Evolutionary conservation across 2,113 vertebrate species (phyloP), one percentile per base, ranked within the genome.

Genomic region (Atlantisia rogersi): DNA sequence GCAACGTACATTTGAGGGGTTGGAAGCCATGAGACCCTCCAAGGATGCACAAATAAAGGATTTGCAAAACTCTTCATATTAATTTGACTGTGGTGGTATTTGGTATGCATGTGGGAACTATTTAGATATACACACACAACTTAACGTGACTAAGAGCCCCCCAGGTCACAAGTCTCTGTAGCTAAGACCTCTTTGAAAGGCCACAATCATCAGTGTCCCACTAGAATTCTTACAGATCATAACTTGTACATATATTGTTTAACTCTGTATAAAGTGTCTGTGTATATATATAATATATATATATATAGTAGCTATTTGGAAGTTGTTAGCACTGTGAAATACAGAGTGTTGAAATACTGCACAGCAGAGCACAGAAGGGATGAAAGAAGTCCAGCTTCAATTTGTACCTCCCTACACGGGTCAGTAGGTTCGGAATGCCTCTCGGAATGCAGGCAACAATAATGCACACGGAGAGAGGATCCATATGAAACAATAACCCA

Each of bases 371-470:
- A 60, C 6, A 63, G 31, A 88, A 81, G 8, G 17, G 44, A 7
- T 24, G 42, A 63, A 82, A 80, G 20, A 56, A 58, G 15, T 13
- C 8, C 26, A 28, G 21, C 26, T 39, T 86, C 46, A 35, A 0
- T 70, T 31, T 55, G 14, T 42, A 25, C 15, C 67, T 80, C 65
- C 46, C 70, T 35, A 75, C 53, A 68, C 17, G 59, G 14, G 15
- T 25, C 69, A 44, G 25, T 18, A 29, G 24, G 22, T 25, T 24
- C 65, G n/a, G 24, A 52, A 71, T 1, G 1, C 29, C 20, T 53
- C 50, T 64, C 3, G 0, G 2, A 17, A 19, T 7, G 10, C 0
- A 0, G 3, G 7, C 20, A 78, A 21, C 25, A 18, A 12, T 10
- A 10, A 24, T 1, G 18, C 8, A 53, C 29, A 5, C 11, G 35